Percentiles rank a stretch among this genome's conserved stretches.
phyloP scores from a whole-genome alignment of 2,888 invertebrate species.

The Dicranocentrus wangi region DNA sequence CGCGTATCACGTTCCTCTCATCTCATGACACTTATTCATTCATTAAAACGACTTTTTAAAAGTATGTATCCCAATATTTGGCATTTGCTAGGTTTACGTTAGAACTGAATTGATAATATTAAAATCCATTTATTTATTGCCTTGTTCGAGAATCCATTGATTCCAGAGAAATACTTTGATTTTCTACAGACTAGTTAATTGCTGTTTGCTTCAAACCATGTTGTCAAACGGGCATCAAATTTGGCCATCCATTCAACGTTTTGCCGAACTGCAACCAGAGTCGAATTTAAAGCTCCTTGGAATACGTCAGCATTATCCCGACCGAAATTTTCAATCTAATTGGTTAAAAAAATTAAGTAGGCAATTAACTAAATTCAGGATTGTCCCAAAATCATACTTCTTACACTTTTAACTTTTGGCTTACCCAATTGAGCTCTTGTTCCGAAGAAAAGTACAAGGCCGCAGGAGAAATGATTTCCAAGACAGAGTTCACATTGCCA shows the following conservation, averaged over 20 bases:
- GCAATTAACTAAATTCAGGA: not conserved
- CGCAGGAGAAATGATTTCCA: conserved; percentile 2
- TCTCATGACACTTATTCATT: too few relatives aligned
- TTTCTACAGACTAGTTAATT: not conserved
- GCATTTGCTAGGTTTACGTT: too few relatives aligned
- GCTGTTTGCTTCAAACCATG: not conserved
- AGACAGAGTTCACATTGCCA: not conserved
- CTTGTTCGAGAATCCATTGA: too few relatives aligned
- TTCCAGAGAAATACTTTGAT: not conserved
- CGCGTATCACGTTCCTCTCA: too few relatives aligned
- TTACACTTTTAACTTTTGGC: not conserved
- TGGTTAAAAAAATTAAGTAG: not conserved
- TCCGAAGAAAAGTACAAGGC: not conserved
- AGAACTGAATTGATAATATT: too few relatives aligned
- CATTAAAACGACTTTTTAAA: too few relatives aligned
- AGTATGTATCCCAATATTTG: too few relatives aligned
- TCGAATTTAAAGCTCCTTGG: not conserved
- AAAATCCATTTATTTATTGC: too few relatives aligned
- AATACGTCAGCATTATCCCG: not conserved
- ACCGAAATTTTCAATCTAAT: not conserved
- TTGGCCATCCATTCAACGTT: conserved; percentile 10
- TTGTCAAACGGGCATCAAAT: too few relatives aligned
- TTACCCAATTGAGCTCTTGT: not conserved
- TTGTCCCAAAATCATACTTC: not conserved
- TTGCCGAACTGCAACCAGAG: not conserved